A percentile compares a stretch with the other conserved stretches of the same genome.
These are phyloP conservation scores for Ptychodera flava DNA, from an alignment of 35 echinoderm and acorn worm genomes.

Conservation along the genomic window DNA sequence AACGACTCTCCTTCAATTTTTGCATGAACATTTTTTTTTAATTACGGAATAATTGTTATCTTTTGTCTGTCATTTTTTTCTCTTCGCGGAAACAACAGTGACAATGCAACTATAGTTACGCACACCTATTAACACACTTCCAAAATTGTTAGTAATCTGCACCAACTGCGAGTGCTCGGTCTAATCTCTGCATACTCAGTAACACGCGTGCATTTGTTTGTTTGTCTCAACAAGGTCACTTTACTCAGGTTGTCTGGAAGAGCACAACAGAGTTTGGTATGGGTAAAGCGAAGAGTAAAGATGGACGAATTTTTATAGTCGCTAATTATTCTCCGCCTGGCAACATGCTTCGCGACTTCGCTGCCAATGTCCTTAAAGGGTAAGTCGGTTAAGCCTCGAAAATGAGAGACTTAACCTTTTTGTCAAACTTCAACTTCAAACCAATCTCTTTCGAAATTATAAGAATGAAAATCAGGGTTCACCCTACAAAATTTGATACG, in stretches of 20 bases:
- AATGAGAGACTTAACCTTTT: neutral
- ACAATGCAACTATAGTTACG: too few species aligned
- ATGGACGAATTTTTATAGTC: constrained; percentile 68
- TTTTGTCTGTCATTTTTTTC: too few species aligned
- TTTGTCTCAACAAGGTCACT: constrained; percentile 54
- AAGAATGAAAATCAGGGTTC: neutral
- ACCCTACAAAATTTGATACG: too few species aligned
- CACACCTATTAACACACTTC: too few species aligned
- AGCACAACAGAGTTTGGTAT: constrained; percentile 73
- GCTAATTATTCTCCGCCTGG: constrained; percentile 87
- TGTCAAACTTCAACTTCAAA: neutral
- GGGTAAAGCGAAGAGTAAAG: constrained; percentile 77
- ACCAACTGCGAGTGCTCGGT: too few species aligned
- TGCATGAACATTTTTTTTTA: too few species aligned
- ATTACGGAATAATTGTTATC: too few species aligned
- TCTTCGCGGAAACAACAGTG: too few species aligned
- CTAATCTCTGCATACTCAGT: too few species aligned
- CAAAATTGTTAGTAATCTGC: too few species aligned
- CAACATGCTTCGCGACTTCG: constrained; percentile 78
- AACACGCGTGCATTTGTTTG: neutral
- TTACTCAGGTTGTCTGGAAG: constrained; percentile 99
- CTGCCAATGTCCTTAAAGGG: constrained; percentile 57
- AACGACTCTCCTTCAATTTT: too few species aligned
- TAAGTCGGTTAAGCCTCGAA: constrained; percentile 60
- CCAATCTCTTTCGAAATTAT: neutral